Base-by-base conservation (phyloP, 2,888 invertebrate genomes). In the Phyllotreta striolata region DNA sequence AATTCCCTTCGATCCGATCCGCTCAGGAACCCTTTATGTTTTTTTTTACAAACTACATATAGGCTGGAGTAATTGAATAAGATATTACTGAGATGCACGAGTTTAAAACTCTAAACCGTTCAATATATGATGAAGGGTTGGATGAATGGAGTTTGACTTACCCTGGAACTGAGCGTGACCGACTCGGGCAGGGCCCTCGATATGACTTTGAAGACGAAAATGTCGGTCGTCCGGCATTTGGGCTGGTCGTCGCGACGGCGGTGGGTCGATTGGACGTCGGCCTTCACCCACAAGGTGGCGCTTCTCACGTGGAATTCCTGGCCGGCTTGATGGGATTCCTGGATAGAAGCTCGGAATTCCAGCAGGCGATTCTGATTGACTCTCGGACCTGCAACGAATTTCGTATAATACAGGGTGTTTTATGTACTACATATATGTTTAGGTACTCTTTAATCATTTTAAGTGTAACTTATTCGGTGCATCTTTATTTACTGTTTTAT, bases 301-400 rank as follows among this genome's bases (percentile, higher is more conserved):
- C 89, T 88, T 71, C 89, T 88, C 71, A 95, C 91, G 71, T 88
- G 85, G 71, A 92, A 84, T 72, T 89, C 90, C 73, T 84, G 82
- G 79, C 85, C 81, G 55, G 83, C 83, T 73, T 76, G 78, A 43
- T 77, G 76, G 9, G 76, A 74, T 63, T 88, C 88, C 71, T 58
- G 63, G 34, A 85, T 85, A 70, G 88, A 87, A 76, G 91, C 88
- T 61, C 91, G 88, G 83, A 95, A 95, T 81, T 95, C 93, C 73
- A 95, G 86, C 74, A 95, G 84, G 63, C 91, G 89, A 81, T 95
- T 94, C 56, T 92, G 91, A 79, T 94, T 94, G 75, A 93, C 85
- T 77, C 89, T 88, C 73, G 89, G 88, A 76, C 95, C 95, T 95
- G 85, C 38, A n/a, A n/a, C n/a, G n/a, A n/a, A n/a, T n/a, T n/a